Percentiles rank a stretch among this genome's conserved stretches.
Conservation (phyloP, 2,113 vertebrate genomes). For the human region GRCh38 chr1:176577501-176578000, state of each 20-base stretch:
- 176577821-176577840: conserved; percentile 59
- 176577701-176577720: background rate
- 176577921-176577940: conserved; percentile 46
- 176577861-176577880: conserved; percentile 38
- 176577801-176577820: conserved; percentile 67
- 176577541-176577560: conserved; percentile 24
- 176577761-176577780: background rate
- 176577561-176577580: conserved; percentile 47
- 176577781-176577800: background rate
- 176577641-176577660: conserved; percentile 38
- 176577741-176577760: background rate
- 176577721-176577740: conserved; percentile 14
- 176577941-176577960: conserved; percentile 51
- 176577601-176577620: background rate
- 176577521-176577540: conserved; percentile 35
- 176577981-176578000: background rate
- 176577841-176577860: conserved; percentile 39
- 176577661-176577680: background rate
- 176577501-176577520: conserved; percentile 72
- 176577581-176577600: background rate
- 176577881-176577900: conserved; percentile 59
- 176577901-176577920: conserved; percentile 66
- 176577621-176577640: background rate
- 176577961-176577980: conserved; percentile 41
- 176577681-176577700: background rate